Base-by-base conservation (phyloP, 1,140 invertebrate species). In the Drosophila tsacasi region DNA sequence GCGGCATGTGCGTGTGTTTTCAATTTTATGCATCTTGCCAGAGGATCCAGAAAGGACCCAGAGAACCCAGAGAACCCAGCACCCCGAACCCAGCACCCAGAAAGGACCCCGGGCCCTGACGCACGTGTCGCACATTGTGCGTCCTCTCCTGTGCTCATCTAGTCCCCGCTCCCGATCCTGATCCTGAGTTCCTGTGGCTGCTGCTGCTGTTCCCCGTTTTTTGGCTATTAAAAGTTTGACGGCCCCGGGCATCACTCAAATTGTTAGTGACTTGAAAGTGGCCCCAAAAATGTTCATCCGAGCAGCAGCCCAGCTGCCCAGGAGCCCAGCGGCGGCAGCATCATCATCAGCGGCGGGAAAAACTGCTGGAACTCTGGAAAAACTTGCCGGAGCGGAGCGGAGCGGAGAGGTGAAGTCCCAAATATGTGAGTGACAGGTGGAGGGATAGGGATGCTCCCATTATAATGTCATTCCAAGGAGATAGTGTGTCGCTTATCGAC, bases 191-290 rank as follows among this genome's bases (percentile, higher is more conserved):
- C 23, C 35, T 54, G 50, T 46, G 74, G 50, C 40, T 55, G 35
- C 47, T 67, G 39, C 40, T 60, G 35, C 47, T 67, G 59, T 40
- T 78, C 37, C 35, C 58, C 78, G 58, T 59, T 27, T 50, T 79
- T 81, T 57, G 81, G 82, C 71, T 77, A 81, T 81, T 84, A 85
- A 85, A 85, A 85, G 63, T 84, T 84, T 72, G 55, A 76, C 63
- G 66, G 72, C 81, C 67, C 25, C 62, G 66, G 60, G 81, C 67
- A 59, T 80, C 71, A 62, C 72, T 84, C 82, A 84, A 83, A 84
- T 83, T 83, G 81, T 80, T 81, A 80, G 65, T 81, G 76, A 57
- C 80, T 57, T 65, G 61, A 63, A 72, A 72, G 40, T 73, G 60
- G 63, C 76, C 44, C 47, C 46, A 46, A 52, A 59, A 69, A 75